These are phyloP conservation scores for Nyctereutes procyonoides DNA, from an alignment of 2,113 vertebrate genomes.

Conservation along the genomic window DNA sequence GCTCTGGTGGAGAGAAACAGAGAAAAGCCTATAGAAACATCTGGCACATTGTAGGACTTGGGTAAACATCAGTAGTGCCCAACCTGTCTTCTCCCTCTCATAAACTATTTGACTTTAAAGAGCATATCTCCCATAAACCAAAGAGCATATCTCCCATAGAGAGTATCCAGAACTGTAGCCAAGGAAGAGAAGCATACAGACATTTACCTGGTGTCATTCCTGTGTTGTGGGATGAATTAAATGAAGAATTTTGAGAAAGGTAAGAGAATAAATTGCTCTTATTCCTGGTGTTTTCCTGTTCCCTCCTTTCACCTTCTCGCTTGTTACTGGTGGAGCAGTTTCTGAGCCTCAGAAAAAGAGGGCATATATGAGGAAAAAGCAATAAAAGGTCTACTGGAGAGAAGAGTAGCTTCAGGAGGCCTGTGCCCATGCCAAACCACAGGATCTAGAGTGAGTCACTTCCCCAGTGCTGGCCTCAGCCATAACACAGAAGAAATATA, in stretches of 20 bases:
- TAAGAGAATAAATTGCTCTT: not conserved
- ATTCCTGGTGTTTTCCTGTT: not conserved
- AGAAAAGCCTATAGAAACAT: not conserved
- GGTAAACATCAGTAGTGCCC: not conserved
- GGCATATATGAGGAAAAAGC: not conserved
- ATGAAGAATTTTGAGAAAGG: not conserved
- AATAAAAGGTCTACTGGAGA: not conserved
- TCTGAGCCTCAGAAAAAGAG: not conserved
- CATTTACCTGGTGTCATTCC: slow-evolving; percentile 10
- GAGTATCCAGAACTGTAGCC: not conserved
- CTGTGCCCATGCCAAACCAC: not conserved
- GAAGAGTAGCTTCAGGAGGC: not conserved
- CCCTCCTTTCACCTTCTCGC: not conserved
- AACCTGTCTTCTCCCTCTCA: not conserved
- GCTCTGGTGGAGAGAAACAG: not conserved
- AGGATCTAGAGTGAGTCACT: not conserved
- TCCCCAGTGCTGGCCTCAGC: not conserved
- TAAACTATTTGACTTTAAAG: not conserved
- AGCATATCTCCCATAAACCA: not conserved
- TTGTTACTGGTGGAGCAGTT: not conserved
- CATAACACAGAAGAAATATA: not conserved
- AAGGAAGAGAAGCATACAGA: not conserved
- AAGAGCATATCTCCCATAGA: not conserved
- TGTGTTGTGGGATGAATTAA: not conserved
- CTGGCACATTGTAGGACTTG: not conserved